Evolutionary conservation across 2,888 invertebrate genomes (phyloP).

Genomic region (Panorpa germanica): DNA sequence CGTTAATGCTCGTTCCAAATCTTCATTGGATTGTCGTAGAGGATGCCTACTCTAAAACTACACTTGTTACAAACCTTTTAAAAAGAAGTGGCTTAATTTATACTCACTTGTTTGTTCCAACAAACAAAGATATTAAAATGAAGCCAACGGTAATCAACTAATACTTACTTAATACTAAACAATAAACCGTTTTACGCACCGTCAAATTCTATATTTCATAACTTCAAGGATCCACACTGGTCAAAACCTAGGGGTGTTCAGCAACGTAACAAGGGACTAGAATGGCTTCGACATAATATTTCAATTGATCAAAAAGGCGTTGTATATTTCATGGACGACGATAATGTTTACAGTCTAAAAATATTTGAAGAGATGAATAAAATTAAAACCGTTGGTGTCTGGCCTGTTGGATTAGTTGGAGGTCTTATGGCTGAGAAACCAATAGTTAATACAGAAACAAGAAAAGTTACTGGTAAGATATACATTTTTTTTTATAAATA

Average conservation of each 20-base stretch:
- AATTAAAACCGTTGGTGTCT: constrained; percentile 71
- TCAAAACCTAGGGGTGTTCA: constrained; percentile 73
- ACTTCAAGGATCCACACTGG: constrained; percentile 43
- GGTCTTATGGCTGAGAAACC: constrained; percentile 88
- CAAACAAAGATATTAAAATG: constrained; percentile 36
- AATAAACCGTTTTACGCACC: not conserved
- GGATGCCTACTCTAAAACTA: constrained; percentile 52
- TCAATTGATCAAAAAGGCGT: constrained; percentile 44
- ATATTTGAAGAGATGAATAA: constrained; percentile 79
- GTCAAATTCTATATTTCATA: not conserved
- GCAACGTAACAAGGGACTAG: constrained; percentile 71
- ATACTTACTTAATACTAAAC: not conserved
- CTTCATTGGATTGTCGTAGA: constrained; percentile 90
- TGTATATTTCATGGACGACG: constrained; percentile 94
- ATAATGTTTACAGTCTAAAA: constrained; percentile 81
- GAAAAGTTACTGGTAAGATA: constrained; percentile 31
- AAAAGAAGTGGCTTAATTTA: constrained; percentile 21
- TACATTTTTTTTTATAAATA: not conserved
- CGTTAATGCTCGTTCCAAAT: constrained; percentile 69
- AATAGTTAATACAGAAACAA: constrained; percentile 40
- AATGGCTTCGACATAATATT: constrained; percentile 47
- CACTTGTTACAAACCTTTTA: constrained; percentile 53
- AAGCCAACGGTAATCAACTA: constrained; percentile 27
- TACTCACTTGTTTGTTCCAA: too few relatives aligned
- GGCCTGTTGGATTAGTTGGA: constrained; percentile 94